Percentiles rank a stretch among this genome's conserved stretches.
Evolutionary conservation across 1,140 invertebrate genomes (phyloP).

Genomic region (Cydia strobilella): DNA sequence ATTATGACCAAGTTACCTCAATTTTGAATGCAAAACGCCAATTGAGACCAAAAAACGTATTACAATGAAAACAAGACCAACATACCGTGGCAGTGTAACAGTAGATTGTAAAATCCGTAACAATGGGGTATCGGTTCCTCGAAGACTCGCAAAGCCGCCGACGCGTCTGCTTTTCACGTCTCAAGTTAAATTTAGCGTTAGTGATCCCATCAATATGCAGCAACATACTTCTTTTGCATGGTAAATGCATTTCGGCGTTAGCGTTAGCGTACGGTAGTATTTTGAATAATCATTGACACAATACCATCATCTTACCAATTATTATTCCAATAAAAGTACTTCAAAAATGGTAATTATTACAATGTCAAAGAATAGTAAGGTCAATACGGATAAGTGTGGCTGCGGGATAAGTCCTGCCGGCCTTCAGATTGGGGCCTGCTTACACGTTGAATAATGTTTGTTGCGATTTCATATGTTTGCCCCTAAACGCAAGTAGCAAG

Average conservation of each 20-base stretch:
- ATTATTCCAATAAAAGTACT: no score
- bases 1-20: background rate
- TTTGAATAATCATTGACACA: no score
- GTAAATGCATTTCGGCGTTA: background rate
- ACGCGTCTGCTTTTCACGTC: slow-evolving; percentile 45
- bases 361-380: no score
- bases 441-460: no score
- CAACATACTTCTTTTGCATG: background rate
- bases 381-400: no score
- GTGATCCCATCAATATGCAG: slow-evolving; percentile 64
- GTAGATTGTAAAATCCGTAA: slow-evolving; percentile 70
- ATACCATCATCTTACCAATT: no score
- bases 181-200: slow-evolving; percentile 76
- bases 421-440: no score
- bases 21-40: slow-evolving; percentile 3
- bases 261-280: no score
- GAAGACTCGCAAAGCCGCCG: slow-evolving; percentile 62
- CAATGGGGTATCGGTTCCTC: slow-evolving; percentile 72
- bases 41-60: slow-evolving; percentile 38
- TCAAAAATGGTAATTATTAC: no score
- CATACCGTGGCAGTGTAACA: slow-evolving; percentile 71
- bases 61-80: slow-evolving; percentile 71
- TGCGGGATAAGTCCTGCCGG: no score
- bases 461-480: no score
- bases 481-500: no score